A percentile compares a stretch with the other conserved stretches of the same genome.
Evolutionary conservation across 1,140 invertebrate genomes (phyloP).

Genomic region (Latrodectus geometricus): DNA sequence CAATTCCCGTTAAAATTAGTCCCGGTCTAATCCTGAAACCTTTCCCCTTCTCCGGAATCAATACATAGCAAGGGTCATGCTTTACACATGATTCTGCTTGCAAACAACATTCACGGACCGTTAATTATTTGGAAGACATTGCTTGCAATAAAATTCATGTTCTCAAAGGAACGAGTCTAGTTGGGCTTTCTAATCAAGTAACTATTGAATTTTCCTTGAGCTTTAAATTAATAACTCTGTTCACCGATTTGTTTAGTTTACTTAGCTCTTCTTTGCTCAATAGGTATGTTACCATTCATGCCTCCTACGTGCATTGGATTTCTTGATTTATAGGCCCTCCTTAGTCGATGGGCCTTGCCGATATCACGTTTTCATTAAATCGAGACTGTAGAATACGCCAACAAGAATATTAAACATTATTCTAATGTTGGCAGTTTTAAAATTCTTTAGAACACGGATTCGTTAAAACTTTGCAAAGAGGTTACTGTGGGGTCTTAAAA

Average conservation of each 20-base stretch:
- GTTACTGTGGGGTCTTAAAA: neutral
- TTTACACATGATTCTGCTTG: neutral
- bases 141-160: slow-evolving; percentile 28
- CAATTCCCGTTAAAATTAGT: slow-evolving; percentile 27
- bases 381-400: neutral
- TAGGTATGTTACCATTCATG: neutral
- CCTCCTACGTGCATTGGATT: slow-evolving; percentile 14
- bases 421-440: slow-evolving; percentile 28
- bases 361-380: slow-evolving; percentile 17
- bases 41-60: slow-evolving; percentile 4
- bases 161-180: slow-evolving; percentile 21
- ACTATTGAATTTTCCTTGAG: slow-evolving; percentile 31
- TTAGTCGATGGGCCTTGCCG: neutral
- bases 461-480: slow-evolving; percentile 15
- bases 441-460: slow-evolving; percentile 19
- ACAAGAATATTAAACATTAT: slow-evolving; percentile 42
- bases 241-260: slow-evolving; percentile 40
- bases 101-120: slow-evolving; percentile 7
- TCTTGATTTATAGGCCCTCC: slow-evolving; percentile 31
- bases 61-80: slow-evolving; percentile 23
- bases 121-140: slow-evolving; percentile 33
- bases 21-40: slow-evolving; percentile 10
- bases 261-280: neutral
- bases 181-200: slow-evolving; percentile 30
- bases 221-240: slow-evolving; percentile 46